Evolutionary conservation across 2,888 invertebrate genomes (phyloP).

Genomic region (Sminthurinus aureus): DNA sequence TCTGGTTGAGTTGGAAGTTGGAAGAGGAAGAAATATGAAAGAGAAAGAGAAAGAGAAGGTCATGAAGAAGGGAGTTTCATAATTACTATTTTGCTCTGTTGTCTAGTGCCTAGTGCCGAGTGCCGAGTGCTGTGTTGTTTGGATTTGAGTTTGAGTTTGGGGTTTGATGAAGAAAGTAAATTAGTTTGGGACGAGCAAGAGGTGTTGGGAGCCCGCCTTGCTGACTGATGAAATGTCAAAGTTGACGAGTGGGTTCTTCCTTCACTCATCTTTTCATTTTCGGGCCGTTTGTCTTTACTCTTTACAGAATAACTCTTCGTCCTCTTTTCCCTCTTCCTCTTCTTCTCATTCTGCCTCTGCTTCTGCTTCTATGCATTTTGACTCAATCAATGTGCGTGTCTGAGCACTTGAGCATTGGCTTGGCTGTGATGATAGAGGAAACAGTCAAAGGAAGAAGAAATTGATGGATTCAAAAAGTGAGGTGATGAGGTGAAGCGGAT

Average conservation of each 20-base stretch:
- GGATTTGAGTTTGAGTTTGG: background rate
- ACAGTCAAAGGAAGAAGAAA: slow-evolving; percentile 6
- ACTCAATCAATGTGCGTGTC: background rate
- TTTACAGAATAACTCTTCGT: background rate
- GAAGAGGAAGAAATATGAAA: background rate
- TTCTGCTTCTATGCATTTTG: too few species aligned
- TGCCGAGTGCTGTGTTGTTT: background rate
- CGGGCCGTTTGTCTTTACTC: background rate
- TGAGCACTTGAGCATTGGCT: background rate
- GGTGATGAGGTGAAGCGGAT: slow-evolving; percentile 12
- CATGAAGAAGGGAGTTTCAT: slow-evolving; percentile 13
- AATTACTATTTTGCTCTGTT: slow-evolving; percentile 13
- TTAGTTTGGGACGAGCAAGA: slow-evolving; percentile 37
- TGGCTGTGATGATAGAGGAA: background rate
- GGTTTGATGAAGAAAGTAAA: slow-evolving; percentile 29
- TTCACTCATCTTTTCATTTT: background rate
- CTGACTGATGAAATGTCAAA: slow-evolving; percentile 58
- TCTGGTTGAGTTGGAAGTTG: background rate
- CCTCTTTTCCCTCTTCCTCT: too few species aligned
- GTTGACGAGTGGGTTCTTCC: slow-evolving; percentile 27
- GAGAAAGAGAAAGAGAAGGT: background rate
- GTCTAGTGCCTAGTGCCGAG: too few species aligned
- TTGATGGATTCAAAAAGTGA: slow-evolving; percentile 17
- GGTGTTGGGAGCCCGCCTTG: slow-evolving; percentile 57
- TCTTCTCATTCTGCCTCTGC: background rate